These are phyloP conservation scores for Pristiophorus japonicus DNA, from an alignment of 2,113 vertebrate species.

Conservation along the genomic window DNA sequence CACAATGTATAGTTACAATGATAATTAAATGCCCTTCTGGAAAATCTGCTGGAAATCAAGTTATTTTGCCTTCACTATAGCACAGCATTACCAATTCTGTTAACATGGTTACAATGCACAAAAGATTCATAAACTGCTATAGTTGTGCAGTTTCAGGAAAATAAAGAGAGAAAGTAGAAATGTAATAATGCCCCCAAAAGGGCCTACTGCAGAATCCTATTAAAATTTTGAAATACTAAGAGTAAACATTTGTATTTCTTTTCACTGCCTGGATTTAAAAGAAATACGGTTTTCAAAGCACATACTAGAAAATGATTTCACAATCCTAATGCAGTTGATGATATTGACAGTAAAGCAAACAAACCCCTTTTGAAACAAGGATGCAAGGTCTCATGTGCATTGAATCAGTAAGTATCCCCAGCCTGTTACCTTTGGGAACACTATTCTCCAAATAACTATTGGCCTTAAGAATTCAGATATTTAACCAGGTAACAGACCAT, in stretches of 20 bases:
- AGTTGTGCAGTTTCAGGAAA: not conserved
- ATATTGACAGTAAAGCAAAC: not conserved
- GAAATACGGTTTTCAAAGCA: not conserved
- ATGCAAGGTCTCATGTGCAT: not conserved
- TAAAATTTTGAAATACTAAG: not conserved
- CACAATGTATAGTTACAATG: slow-evolving; percentile 2
- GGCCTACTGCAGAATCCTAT: not conserved
- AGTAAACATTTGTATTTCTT: not conserved
- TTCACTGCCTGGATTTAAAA: not conserved
- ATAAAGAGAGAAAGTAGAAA: not conserved
- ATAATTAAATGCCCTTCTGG: slow-evolving; percentile 14
- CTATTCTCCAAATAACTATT: not conserved
- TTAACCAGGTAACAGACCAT: slow-evolving; percentile 20
- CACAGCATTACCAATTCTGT: not conserved
- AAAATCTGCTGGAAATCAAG: not conserved
- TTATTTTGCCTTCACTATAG: not conserved
- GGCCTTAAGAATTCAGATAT: not conserved
- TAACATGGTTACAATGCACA: too few relatives aligned
- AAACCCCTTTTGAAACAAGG: not conserved
- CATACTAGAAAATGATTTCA: not conserved
- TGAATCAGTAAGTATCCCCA: not conserved
- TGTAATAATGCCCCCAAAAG: not conserved
- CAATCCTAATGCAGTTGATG: not conserved
- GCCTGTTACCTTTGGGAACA: not conserved
- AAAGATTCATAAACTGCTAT: not conserved